Base-by-base conservation (phyloP, 1,140 invertebrate species). In the Drosophila albomicans region DNA sequence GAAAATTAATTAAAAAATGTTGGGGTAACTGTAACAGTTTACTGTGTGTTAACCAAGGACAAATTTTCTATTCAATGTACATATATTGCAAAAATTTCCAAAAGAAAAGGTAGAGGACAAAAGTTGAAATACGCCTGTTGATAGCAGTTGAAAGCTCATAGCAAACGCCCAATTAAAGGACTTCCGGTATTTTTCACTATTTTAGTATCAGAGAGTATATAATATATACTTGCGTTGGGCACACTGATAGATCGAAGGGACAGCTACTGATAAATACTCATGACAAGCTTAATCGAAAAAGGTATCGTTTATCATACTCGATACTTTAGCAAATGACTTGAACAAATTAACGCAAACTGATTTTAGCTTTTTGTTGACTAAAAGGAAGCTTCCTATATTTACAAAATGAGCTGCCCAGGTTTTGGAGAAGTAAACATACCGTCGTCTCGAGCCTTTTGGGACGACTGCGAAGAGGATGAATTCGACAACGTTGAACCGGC, bases 401-500 rank as follows among this genome's bases (percentile, higher is more conserved):
- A 45, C 15, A 78, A 25, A 68, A 90, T 91, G 91, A 75, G 79
- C 32, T 91, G 90, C 78, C 86, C 90, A 28, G 85, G 84, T 28
- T 92, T 92, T 73, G 91, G 91, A 20, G 91, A 92, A 75, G 13
- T 92, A 6, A 88, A 89, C 35, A 90, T 92, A 32, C 91, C 91
- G 0, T 91, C 91, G 5, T 92, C 91, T 5, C 74, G 91, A 7
- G 91, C 91, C 3, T 92, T 92, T 51, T 92, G 91, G 91, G 91
- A 92, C 63, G 91, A 91, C 16, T 92, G 91, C 35, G 91, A 92
- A 5, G 91, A 92, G 57, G 90, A 91, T 54, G 91, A 92, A 41
- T 74, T 82, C 6, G 80, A 88, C 1, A 85, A 48, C 56, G 56
- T 76, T 2, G 58, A 78, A 38, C 68, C 66, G 46, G 77, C 71